Base-by-base conservation (phyloP, 2,888 invertebrate genomes). In the Drosophila trichaetosa region DNA sequence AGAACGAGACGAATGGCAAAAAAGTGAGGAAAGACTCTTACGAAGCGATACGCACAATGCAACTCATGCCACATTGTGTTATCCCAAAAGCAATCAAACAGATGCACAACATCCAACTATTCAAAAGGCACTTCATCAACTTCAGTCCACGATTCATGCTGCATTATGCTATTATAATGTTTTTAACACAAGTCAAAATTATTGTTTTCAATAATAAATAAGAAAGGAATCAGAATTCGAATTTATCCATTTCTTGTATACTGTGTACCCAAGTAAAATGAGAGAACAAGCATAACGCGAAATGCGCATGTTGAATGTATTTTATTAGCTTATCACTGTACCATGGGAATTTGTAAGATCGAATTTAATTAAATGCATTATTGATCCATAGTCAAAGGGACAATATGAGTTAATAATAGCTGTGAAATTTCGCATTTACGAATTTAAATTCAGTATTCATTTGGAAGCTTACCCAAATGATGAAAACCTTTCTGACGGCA, bases 1-100 rank as follows among this genome's bases (percentile, higher is more conserved):
- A 79, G 71, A 80, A 67, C 57, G 72, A 72, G 73, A 80, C 51
- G 78, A 59, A 52, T 54, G 49, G 62, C 34, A 42, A 33, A 42
- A 54, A 48, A 36, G 65, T 16, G 81, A 61, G 65, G 63, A 29
- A 38, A 27, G 21, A 29, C 11, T 4, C 36, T n/a, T 29, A 53
- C 24, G 16, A 8, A 24, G 46, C 46, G 46, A n/a, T 52, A 46
- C 40, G 46, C 74, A 66, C 36, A 60, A 64, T 78, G 80, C 77
- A 80, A 77, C 68, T 81, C 79, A 72, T 72, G 78, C 79, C 78
- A 71, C 67, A 71, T 80, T 78, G 80, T 76, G 40, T 71, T 76
- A 65, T 53, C 61, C 67, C 48, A 52, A 54, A 6, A 64, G 52
- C 60, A 56, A 77, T 81, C 81, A 77, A 81, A 79, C 81, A 79